Evolutionary conservation across 2,113 vertebrate species (phyloP).

Genomic region (Phaethornis superciliosus): DNA sequence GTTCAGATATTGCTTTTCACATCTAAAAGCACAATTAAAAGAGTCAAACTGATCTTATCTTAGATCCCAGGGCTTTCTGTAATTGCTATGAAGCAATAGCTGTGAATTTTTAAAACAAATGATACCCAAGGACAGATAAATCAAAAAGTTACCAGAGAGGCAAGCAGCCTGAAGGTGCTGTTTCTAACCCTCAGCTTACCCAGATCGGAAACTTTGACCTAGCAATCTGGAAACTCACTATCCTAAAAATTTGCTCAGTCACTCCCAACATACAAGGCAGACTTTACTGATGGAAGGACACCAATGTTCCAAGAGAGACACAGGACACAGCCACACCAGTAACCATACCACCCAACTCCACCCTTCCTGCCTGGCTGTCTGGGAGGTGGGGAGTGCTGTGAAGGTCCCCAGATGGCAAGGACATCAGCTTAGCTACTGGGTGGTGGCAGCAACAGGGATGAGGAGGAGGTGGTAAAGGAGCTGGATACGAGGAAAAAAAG

Average conservation of each 20-base stretch:
- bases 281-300: not conserved
- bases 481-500: not conserved
- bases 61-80: not conserved
- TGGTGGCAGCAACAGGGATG: not conserved
- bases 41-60: not conserved
- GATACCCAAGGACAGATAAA: not conserved
- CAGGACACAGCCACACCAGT: not conserved
- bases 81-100: not conserved
- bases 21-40: not conserved
- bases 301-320: not conserved
- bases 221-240: not conserved
- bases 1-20: not conserved
- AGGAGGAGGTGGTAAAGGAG: not conserved
- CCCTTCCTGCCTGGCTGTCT: not conserved
- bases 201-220: not conserved
- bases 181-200: not conserved
- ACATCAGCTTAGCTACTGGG: not conserved
- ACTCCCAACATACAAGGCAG: not conserved
- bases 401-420: not conserved
- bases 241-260: not conserved
- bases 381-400: fast-evolving
- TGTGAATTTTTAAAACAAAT: not conserved
- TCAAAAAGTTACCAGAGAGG: not conserved
- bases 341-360: not conserved
- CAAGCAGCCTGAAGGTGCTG: not conserved